phyloP scores from a whole-genome alignment of 2,113 vertebrate species.

The Macquaria ambigua region DNA sequence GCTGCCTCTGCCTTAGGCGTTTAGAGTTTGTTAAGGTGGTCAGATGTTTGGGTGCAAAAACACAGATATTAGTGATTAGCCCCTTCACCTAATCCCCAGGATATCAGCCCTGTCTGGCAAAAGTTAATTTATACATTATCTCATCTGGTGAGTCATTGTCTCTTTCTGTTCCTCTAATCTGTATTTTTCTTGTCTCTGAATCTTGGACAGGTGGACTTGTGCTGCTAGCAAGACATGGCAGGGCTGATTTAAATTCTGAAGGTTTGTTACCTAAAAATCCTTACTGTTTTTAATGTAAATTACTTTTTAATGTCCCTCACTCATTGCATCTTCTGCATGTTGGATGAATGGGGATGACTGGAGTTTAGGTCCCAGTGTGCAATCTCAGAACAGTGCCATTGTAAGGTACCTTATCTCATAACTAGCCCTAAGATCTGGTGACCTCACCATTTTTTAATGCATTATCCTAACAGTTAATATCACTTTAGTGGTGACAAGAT shows the following conservation, averaged over 20 bases:
- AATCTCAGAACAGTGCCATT: background rate
- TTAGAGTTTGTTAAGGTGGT: slow-evolving; percentile 1
- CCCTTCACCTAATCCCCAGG: background rate
- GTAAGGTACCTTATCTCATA: background rate
- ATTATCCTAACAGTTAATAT: background rate
- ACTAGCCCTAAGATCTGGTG: background rate
- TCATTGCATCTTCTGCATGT: background rate
- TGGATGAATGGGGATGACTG: background rate
- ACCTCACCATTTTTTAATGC: background rate
- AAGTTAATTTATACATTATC: background rate
- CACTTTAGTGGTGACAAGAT: background rate
- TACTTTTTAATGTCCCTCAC: background rate
- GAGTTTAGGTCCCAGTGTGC: background rate
- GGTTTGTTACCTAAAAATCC: background rate
- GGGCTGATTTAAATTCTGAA: background rate
- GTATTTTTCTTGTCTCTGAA: background rate
- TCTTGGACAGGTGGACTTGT: background rate
- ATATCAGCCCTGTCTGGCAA: background rate
- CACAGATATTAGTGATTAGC: background rate
- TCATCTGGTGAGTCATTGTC: background rate
- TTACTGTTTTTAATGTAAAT: background rate
- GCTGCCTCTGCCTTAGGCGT: background rate
- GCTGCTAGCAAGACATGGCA: background rate
- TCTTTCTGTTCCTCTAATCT: background rate
- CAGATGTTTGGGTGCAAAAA: background rate